Conservation (phyloP, 2,888 invertebrate species). For the Campoletis raptor region DNA sequence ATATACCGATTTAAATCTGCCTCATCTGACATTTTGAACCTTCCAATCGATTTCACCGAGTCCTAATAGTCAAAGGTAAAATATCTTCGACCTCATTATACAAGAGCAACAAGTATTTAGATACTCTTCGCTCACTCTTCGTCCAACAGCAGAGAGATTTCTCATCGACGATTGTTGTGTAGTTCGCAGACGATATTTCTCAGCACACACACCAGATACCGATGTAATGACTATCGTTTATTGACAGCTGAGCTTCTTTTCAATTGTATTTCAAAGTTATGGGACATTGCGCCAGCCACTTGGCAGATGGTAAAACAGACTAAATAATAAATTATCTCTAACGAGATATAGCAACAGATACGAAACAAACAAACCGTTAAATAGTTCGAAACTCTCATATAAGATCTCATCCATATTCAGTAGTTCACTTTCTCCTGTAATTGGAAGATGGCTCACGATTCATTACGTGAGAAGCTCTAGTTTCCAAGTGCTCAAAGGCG, state of each 20-base stretch:
- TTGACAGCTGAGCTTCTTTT: conserved; percentile 27
- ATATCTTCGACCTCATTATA: conserved; percentile 55
- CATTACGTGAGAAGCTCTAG: conserved; percentile 52
- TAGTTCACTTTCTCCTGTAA: conserved; percentile 43
- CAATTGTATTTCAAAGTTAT: conserved; percentile 34
- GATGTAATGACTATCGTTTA: conserved; percentile 36
- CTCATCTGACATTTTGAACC: conserved; percentile 46
- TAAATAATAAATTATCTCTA: conserved; percentile 26
- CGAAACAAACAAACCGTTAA: conserved; percentile 17
- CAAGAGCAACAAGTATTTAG: background rate
- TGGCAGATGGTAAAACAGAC: conserved; percentile 8
- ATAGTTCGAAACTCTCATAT: conserved; percentile 26
- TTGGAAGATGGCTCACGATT: conserved; percentile 54
- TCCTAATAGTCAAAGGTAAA: conserved; percentile 42
- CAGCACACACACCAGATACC: conserved; percentile 8
- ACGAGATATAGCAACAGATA: background rate
- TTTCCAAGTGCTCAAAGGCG: background rate
- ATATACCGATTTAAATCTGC: conserved; percentile 57
- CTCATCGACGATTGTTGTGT: conserved; percentile 22
- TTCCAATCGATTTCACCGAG: conserved; percentile 34
- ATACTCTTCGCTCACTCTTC: conserved; percentile 3
- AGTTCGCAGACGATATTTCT: conserved; percentile 32
- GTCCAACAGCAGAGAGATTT: conserved; percentile 37
- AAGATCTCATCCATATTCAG: background rate
- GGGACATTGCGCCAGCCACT: conserved; percentile 52